Base-by-base conservation (phyloP, 2,888 invertebrate species). In the Ochlodes sylvanus region DNA sequence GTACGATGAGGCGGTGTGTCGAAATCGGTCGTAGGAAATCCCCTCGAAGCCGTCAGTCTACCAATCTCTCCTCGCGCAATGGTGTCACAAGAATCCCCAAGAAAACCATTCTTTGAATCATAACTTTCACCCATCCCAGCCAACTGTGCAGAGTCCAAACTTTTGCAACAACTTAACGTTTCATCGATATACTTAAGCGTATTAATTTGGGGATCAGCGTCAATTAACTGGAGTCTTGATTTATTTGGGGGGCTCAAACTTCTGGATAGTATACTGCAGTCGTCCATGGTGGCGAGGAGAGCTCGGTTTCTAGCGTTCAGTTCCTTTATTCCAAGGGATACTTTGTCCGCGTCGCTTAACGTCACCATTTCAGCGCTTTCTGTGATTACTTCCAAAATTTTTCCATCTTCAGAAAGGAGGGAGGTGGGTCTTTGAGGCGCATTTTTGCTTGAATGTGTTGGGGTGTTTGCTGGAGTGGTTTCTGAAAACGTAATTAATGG, bases 301-400 rank as follows among this genome's bases (percentile, higher is more conserved):
- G 93, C 94, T 73, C 92, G 87, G 77, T 94, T 94, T 75, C 88
- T 88, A 2, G 90, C 93, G 73, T 90, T 91, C 87, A 85, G 85
- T 76, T 94, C 94, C 47, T 86, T 85, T 17, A 94, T 87, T 34
- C 89, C 92, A 1, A 84, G 74, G 0, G 93, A 88, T 47, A 86
- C 85, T 75, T 89, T 90, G 71, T 92, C 93, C 10, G 85, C 88
- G 34, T 94, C 94, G 71, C 95, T 95, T 54, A 96, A 83, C 19
- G 95, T 95, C 65, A 95, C 95, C 90, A 96, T 94, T 85, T 96
- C 96, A 27, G 96, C 95, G 72, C 94, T 94, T 87, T 96, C 96
- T 38, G 95, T 94, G 73, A 96, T 96, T 12, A 94, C 95, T 73
- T 96, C 95, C 76, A 96, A 89, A 42, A 88, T 81, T 85, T 96